Base-by-base conservation (phyloP, 2,797 vertebrate species). In the Diplodus sargus region DNA sequence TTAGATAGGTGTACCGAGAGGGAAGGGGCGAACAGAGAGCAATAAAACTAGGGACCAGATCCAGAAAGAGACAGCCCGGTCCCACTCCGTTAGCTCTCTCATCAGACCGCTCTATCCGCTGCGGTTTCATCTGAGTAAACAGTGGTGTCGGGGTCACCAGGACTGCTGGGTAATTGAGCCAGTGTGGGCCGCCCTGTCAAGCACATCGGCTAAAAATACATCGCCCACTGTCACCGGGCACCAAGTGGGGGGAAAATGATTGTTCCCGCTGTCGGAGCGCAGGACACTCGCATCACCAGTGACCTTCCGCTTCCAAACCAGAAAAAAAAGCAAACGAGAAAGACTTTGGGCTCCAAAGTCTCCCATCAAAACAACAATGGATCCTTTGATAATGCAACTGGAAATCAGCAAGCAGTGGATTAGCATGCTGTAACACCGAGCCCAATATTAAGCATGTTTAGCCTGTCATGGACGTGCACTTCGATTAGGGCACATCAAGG, bases 251-350 rank as follows among this genome's bases (percentile, higher is more conserved):
- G 92, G 96, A 89, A 96, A 97, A 97, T 96, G 96, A 97, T 96
- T 95, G 94, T 95, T 93, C 90, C 91, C 84, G 85, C 91, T 90
- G 91, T 95, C 92, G 92, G 90, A 94, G 91, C 92, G 90, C 94
- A 92, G 95, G 96, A 96, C 96, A 90, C 68, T 65, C 92, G 78
- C 91, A 94, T 95, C 94, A 92, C 78, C 91, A 82, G 88, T 97
- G 97, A 98, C 97, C 98, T 98, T 98, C 96, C 85, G 91, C 93
- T 95, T 96, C 95, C 92, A 89, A 96, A 95, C 94, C 94, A 95
- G 93, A 12, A 79, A 20, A 25, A 49, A 58, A 30, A 63, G 51
- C 25, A 22, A 42, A 58, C 25, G 74, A 66, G 72, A 95, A 92
- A 87, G 74, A 79, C 93, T 93, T 90, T 85, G 14, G 72, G 4